These are phyloP conservation scores for Heterochromis multidens DNA, from an alignment of 2,113 vertebrate genomes.

Conservation along the genomic window DNA sequence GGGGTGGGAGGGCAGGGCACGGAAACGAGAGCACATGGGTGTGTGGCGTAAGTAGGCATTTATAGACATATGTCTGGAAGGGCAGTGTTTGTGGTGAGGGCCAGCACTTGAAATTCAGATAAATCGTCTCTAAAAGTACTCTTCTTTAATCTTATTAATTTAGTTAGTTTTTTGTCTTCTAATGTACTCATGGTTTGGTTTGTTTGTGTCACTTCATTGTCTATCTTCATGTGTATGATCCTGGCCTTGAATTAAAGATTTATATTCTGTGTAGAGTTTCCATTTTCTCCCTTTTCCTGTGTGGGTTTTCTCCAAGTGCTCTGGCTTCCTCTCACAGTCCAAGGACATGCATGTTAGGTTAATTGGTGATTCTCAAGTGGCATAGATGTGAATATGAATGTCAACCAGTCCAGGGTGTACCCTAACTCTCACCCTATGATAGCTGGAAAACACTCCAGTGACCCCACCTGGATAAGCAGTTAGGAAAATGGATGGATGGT, in stretches of 20 bases:
- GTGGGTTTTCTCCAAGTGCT: fast-evolving
- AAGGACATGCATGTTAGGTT: fast-evolving
- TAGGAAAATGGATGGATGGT: background rate
- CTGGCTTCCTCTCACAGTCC: background rate
- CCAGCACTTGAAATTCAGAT: background rate
- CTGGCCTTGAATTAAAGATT: background rate
- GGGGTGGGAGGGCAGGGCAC: no score
- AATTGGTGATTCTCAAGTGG: background rate
- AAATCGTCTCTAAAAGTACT: background rate
- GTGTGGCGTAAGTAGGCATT: fast-evolving
- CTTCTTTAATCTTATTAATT: background rate
- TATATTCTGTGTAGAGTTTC: fast-evolving
- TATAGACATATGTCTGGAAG: background rate
- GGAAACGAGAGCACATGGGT: background rate
- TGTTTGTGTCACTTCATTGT: background rate
- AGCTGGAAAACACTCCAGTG: background rate
- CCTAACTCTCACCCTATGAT: background rate
- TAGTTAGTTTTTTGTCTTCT: background rate
- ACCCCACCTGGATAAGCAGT: background rate
- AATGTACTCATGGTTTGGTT: background rate
- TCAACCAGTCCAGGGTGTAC: background rate
- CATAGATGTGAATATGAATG: background rate
- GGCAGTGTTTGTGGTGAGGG: background rate
- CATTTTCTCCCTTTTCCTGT: background rate
- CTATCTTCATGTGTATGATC: background rate